Base-by-base conservation (phyloP, 2,888 invertebrate species). In the Eilema caniola region DNA sequence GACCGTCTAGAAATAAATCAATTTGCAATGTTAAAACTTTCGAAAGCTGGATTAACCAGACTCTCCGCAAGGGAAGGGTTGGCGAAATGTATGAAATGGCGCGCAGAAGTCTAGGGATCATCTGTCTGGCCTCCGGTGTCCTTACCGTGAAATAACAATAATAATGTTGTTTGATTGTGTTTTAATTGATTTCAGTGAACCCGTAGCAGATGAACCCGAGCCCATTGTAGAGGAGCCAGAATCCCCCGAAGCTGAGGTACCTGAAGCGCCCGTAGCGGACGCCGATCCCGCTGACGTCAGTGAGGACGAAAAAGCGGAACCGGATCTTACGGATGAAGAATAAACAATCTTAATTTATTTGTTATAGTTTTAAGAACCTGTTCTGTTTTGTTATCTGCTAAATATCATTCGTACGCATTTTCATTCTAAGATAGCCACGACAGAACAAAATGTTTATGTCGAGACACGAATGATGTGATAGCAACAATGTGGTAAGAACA, bases 291-390 rank as follows among this genome's bases (percentile, higher is more conserved):
- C 68, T 31, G 95, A 95, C 70, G 89, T 87, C 79, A 95, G 95
- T 78, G 95, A 95, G 78, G 94, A 95, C 73, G 95, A 95, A 78
- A 88, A 91, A 85, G 95, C 93, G 14, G 95, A 95, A 83, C 95
- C 94, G 14, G 95, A 95, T 80, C 92, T 95, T 73, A 95, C 94
- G n/a, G 95, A 95, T 73, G 95, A 95, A 83, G 95, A 95, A 92
- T 95, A 94, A 91, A 75, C 70, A 72, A 56, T 47, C 31, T n/a
- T 67, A 71, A 71, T 64, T 23, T 74, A 66, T 67, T 81, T 83
- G 79, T 33, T 24, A 53, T 83, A 82, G 78, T 25, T 53, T 53
- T 53, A 53, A 28, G 47, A 11, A 16, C 20, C 83, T 81, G 67
- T 75, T 88, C 89, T 87, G 90, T 90, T 89, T 88, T 86, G 77